Percentiles rank a stretch among this genome's conserved stretches.
phyloP scores from a whole-genome alignment of 2,797 vertebrate species.

The Anas flavirostris region DNA sequence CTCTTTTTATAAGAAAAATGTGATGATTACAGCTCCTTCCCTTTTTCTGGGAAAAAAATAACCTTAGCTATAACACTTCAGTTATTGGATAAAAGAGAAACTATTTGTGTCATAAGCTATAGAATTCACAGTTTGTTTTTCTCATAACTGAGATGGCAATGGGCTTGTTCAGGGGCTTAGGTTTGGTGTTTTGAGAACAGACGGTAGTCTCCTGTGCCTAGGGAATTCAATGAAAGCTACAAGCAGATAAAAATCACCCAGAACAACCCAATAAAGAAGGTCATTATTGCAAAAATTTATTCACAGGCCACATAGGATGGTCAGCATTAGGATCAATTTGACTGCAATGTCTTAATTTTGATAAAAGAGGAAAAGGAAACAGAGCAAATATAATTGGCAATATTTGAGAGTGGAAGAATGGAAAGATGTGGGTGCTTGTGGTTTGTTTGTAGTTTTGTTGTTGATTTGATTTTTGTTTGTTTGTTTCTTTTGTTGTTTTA shows the following conservation, averaged over 20 bases:
- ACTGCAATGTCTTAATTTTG: neutral
- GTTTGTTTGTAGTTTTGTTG: neutral
- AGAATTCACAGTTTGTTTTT: neutral
- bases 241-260: neutral
- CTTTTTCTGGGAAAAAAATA: neutral
- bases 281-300: neutral
- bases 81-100: neutral
- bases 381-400: neutral
- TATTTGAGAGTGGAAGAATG: slow-evolving; percentile 15
- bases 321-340: neutral
- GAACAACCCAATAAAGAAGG: neutral
- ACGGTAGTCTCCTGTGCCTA: neutral
- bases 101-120: neutral
- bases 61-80: neutral
- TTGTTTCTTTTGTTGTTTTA: neutral
- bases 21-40: neutral
- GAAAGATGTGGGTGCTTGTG: neutral
- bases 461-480: neutral
- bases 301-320: neutral
- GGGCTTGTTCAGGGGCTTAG: neutral
- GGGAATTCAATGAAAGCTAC: neutral
- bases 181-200: neutral
- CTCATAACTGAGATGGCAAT: neutral
- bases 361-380: neutral
- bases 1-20: neutral